Evolutionary conservation across 2,113 vertebrate genomes (phyloP).

Genomic region (Diphyllodes magnificus): DNA sequence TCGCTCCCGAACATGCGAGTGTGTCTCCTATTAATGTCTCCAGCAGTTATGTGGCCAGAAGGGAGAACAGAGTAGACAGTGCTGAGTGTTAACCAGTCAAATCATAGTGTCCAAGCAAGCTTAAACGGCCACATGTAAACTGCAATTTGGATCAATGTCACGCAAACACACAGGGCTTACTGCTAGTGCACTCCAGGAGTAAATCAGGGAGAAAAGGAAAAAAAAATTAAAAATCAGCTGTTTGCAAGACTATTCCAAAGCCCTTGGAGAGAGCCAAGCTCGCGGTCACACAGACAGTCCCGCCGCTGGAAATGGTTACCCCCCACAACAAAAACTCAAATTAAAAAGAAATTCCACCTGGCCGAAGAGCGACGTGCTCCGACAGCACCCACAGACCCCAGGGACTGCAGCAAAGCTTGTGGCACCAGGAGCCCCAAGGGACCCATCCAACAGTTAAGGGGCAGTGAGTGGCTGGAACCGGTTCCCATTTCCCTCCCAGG

Average conservation of each 20-base stretch:
- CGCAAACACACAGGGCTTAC: neutral
- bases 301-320: rapidly evolving
- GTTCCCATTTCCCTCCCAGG: neutral
- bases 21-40: neutral
- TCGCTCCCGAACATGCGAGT: rapidly evolving
- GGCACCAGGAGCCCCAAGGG: rapidly evolving
- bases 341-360: neutral
- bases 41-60: neutral
- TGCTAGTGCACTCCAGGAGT: neutral
- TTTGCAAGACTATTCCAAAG: neutral
- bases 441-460: rapidly evolving
- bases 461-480: rapidly evolving
- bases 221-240: neutral
- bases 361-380: rapidly evolving
- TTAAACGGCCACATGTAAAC: neutral
- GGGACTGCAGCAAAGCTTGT: rapidly evolving
- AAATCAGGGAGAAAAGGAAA: neutral
- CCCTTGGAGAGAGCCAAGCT: neutral
- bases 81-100: slow-evolving; percentile 31
- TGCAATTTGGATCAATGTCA: slow-evolving; percentile 54
- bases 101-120: neutral
- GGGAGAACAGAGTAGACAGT: neutral
- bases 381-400: rapidly evolving
- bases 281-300: rapidly evolving
- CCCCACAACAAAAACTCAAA: rapidly evolving